These are phyloP conservation scores for Heliothis virescens DNA, from an alignment of 1,140 invertebrate species.

Conservation along the genomic window DNA sequence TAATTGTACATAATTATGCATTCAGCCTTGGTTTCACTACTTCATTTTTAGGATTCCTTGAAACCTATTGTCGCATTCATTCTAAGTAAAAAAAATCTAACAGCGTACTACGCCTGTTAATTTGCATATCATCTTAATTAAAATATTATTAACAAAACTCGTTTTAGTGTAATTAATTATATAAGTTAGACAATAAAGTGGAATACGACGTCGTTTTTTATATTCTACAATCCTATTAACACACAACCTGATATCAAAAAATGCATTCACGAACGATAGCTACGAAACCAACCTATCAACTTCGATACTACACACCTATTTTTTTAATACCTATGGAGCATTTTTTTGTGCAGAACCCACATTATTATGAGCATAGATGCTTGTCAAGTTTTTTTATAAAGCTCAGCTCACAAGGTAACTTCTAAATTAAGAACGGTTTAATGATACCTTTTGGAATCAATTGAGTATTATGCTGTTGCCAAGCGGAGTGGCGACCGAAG, in stretches of 20 bases:
- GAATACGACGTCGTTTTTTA: constrained; percentile 2
- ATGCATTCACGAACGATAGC: constrained; percentile 29
- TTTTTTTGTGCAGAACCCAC: constrained; percentile 46
- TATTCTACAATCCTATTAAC: constrained; percentile 16
- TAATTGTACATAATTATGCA: constrained; percentile 52
- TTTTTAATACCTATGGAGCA: constrained; percentile 25
- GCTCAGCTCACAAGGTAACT: constrained; percentile 53
- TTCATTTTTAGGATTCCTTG: constrained; percentile 49
- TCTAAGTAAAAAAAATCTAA: neutral
- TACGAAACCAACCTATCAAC: constrained; percentile 33
- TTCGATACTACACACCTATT: constrained; percentile 33
- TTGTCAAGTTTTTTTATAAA: constrained; percentile 54
- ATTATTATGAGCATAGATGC: constrained; percentile 46
- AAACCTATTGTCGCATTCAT: neutral
- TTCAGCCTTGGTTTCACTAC: constrained; percentile 53
- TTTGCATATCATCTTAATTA: constrained; percentile 11
- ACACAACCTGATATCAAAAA: constrained; percentile 15
- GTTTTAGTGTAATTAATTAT: constrained; percentile 7
- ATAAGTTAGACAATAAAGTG: neutral
- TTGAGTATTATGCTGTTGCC: constrained; percentile 54
- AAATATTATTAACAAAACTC: constrained; percentile 3
- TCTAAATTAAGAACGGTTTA: constrained; percentile 57
- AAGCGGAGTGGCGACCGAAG: constrained; percentile 46
- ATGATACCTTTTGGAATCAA: constrained; percentile 59
- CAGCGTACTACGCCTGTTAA: neutral